A percentile compares a stretch with the other conserved stretches of the same genome.
These are phyloP conservation scores for Sitta europaea DNA, from an alignment of 2,113 vertebrate species.

Conservation along the genomic window DNA sequence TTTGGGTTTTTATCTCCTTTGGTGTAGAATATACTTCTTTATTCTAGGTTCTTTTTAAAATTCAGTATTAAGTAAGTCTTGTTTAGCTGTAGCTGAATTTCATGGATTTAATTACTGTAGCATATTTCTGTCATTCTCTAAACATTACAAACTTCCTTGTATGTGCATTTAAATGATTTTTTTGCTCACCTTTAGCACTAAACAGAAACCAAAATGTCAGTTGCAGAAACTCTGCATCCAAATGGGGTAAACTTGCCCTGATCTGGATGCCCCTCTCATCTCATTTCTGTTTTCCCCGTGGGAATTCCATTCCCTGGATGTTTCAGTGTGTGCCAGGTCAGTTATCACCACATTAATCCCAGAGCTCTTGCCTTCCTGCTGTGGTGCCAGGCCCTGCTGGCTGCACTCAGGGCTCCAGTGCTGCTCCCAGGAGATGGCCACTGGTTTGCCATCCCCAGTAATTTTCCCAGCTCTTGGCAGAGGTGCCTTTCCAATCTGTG, in stretches of 20 bases:
- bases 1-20: background rate
- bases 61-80: background rate
- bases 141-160: background rate
- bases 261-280: background rate
- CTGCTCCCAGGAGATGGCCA: background rate
- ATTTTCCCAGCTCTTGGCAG: background rate
- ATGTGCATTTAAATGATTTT: background rate
- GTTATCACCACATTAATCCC: background rate
- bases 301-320: background rate
- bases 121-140: background rate
- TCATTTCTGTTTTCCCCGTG: background rate
- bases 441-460: background rate
- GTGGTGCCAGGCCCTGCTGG: background rate
- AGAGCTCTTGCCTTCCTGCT: background rate
- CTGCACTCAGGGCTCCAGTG: background rate
- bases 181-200: background rate
- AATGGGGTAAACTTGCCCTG: background rate
- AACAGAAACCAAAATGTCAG: background rate
- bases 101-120: background rate
- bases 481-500: background rate
- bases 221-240: background rate
- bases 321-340: background rate
- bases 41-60: background rate
- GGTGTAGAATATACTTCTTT: background rate
- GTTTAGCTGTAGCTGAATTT: background rate